phyloP scores from a whole-genome alignment of 53 echinoderm and acorn worm species.

The Patiria pectinifera region DNA sequence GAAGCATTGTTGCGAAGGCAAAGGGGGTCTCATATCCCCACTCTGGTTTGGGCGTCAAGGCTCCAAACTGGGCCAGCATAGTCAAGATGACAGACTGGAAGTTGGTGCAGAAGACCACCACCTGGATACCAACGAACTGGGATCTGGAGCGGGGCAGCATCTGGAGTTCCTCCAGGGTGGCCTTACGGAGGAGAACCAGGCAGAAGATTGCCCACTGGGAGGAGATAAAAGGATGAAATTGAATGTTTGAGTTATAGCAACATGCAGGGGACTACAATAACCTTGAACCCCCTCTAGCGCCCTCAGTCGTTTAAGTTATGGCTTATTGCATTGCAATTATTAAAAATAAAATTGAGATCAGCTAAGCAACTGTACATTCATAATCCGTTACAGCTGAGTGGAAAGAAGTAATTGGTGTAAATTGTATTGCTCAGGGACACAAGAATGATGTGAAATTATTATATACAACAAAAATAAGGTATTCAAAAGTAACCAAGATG shows the following conservation, averaged over 20 bases:
- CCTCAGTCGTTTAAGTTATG: no score
- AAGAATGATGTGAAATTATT: not conserved
- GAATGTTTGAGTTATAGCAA: not conserved
- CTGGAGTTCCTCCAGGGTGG: constrained; percentile 66
- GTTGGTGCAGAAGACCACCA: constrained; percentile 63
- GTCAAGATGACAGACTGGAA: constrained; percentile 63
- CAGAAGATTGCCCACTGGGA: constrained; percentile 76
- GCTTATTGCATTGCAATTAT: no score
- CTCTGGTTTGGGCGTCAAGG: constrained; percentile 10
- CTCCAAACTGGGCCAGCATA: constrained; percentile 59
- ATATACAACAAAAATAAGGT: not conserved
- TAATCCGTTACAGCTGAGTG: no score
- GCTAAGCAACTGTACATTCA: no score
- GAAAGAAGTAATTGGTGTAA: no score
- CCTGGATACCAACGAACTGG: constrained; percentile 65
- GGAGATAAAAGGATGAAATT: not conserved
- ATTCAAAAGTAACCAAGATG: no score
- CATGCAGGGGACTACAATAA: no score
- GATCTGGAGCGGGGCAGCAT: constrained; percentile 48
- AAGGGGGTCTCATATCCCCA: constrained; percentile 28
- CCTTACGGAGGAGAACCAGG: constrained; percentile 59
- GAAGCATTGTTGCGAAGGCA: constrained; percentile 60
- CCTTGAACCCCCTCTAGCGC: no score
- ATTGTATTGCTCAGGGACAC: not conserved
- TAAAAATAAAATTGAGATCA: no score